Conservation (phyloP, 2,888 invertebrate species). For the Hydroisotoma schaefferi region DNA sequence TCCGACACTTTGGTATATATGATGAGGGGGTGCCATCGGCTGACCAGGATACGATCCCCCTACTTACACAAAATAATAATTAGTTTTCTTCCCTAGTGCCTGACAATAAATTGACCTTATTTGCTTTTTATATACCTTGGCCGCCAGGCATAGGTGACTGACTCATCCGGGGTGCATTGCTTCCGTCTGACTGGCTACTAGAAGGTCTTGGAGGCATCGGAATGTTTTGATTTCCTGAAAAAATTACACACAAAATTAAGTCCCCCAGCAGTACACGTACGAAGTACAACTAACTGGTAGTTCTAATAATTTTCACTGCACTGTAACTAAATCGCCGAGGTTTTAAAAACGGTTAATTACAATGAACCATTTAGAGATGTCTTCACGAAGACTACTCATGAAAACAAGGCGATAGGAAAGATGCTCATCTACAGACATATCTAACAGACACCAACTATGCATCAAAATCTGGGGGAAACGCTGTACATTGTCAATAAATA, state of each 20-base stretch:
- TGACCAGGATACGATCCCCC: conserved; percentile 35
- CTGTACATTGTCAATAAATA: no score
- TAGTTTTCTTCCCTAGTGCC: not conserved
- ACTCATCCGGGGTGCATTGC: conserved; percentile 63
- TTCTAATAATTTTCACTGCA: no score
- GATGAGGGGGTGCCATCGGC: conserved; percentile 60
- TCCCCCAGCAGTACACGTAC: not conserved
- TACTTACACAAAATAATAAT: conserved; percentile 39
- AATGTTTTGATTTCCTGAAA: conserved; percentile 82
- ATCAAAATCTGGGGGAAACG: no score
- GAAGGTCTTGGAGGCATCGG: conserved; percentile 94
- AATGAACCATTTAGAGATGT: no score
- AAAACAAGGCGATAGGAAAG: no score
- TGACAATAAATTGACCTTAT: not conserved
- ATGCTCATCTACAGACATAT: no score
- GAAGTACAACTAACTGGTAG: no score
- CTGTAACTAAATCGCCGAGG: no score
- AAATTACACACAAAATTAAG: not conserved
- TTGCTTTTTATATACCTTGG: conserved; percentile 53
- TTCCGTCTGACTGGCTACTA: conserved; percentile 70
- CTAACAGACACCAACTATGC: no score
- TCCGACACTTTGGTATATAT: conserved; percentile 55
- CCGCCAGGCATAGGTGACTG: conserved; percentile 66
- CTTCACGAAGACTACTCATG: no score
- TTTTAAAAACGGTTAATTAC: no score